Conservation (phyloP, 2,113 vertebrate genomes). For the Mormyrus lacerda region DNA sequence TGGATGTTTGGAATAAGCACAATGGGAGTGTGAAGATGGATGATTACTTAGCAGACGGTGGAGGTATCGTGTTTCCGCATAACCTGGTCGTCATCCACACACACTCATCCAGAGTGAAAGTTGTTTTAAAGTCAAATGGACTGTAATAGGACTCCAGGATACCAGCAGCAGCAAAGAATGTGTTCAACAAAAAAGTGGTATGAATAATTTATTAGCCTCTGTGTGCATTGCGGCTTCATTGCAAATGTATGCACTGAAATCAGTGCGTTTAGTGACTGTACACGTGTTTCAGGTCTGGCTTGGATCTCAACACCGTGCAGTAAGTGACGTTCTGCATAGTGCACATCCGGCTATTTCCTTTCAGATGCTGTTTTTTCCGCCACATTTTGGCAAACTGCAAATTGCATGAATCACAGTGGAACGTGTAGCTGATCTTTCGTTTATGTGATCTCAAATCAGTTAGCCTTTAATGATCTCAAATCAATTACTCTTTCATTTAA, state of each 20-base stretch:
- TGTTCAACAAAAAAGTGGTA: slow-evolving; percentile 58
- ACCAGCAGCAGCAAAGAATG: slow-evolving; percentile 55
- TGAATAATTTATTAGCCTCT: slow-evolving; percentile 60
- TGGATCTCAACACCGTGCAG: background rate
- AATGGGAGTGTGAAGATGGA: slow-evolving; percentile 36
- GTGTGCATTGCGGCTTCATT: slow-evolving; percentile 47
- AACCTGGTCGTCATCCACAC: slow-evolving; percentile 7
- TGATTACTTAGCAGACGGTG: slow-evolving; percentile 37
- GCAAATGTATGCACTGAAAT: slow-evolving; percentile 50
- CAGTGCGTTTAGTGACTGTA: slow-evolving; percentile 35
- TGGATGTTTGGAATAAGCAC: slow-evolving; percentile 35
- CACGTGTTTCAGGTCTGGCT: slow-evolving; percentile 3
- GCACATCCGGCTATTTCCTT: background rate
- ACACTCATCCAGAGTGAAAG: slow-evolving; percentile 48
- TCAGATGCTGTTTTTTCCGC: background rate
- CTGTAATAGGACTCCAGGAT: slow-evolving; percentile 53
- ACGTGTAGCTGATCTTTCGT: background rate
- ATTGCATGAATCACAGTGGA: background rate
- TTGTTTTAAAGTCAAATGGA: slow-evolving; percentile 69
- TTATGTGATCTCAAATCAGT: background rate
- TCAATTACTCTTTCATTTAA: slow-evolving; percentile 6
- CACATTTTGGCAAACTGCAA: background rate
- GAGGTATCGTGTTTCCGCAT: slow-evolving; percentile 33
- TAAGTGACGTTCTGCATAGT: background rate
- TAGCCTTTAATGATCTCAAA: background rate